Evolutionary conservation across 1,140 invertebrate genomes (phyloP), one percentile per base, ranked within the genome.

Genomic region (Pentalonia nigronervosa): DNA sequence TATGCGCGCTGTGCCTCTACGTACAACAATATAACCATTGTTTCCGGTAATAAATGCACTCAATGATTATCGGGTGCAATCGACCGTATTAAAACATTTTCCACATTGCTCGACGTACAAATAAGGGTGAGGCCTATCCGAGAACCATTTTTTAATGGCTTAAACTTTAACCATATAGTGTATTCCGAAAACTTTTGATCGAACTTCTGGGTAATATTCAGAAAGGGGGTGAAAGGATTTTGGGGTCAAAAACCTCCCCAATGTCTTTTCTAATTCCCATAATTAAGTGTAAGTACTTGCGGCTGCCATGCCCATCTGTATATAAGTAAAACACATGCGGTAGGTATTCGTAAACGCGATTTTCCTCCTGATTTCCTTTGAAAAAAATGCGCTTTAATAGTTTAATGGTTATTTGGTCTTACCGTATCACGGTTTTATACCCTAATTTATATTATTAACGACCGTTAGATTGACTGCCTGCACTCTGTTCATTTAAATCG

Each of bases 21-120:
- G 34, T 89, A 25, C 17, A 34, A 36, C n/a, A 50, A 41, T 87
- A 48, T 34, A 87, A 36, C 48, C 56, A 90, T 90, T 67, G 89
- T 67, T 90, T 90, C 41, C 53, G 36, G 53, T 67, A 67, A 90
- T 90, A 60, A 90, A 90, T 36, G 56, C 89, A 67, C 53, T 90
- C 89, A 45, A 67, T 90, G 89, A 45, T 47, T 90, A 90, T 90
- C 36, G 50, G 45, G 88, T 45, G 50, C 36, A 90, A 60, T 60
- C 56, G 53, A 67, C 89, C 89, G 53, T 67, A 67, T 41, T 56
- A 89, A 87, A 53, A 50, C 87, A 56, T 89, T 89, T 56, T 53
- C 23, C 20, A 50, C 48, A n/a, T 56, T 56, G 14, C 20, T 50
- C 48, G 34, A 25, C n/a, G 20, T 34, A 56, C 48, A 20, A 23